These are phyloP conservation scores for Pterocles orientalis DNA, from an alignment of 2,113 vertebrate species.

Conservation along the genomic window DNA sequence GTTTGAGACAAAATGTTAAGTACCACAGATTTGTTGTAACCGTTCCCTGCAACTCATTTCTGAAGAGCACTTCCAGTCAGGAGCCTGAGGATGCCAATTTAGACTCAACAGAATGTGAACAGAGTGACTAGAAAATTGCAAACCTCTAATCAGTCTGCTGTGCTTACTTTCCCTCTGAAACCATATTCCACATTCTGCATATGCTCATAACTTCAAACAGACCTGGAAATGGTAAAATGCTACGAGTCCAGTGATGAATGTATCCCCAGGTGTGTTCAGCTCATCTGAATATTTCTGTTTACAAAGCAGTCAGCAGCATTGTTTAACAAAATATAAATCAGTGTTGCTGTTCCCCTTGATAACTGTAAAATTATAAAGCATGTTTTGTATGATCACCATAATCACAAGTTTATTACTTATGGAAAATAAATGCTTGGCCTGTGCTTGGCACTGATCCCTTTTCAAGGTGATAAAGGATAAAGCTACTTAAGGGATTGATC, in stretches of 20 bases:
- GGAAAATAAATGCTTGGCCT: slow-evolving; percentile 28
- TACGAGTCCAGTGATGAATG: not conserved
- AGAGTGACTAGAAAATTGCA: slow-evolving; percentile 28
- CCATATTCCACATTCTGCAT: slow-evolving; percentile 20
- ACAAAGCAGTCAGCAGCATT: slow-evolving; percentile 25
- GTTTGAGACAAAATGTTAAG: not conserved
- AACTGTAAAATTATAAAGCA: slow-evolving; percentile 37
- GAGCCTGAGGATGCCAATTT: slow-evolving; percentile 24
- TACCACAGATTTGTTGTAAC: not conserved
- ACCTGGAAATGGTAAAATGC: not conserved
- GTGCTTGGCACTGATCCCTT: not conserved
- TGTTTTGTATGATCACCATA: not conserved
- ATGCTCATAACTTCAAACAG: slow-evolving; percentile 25
- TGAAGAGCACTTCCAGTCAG: not conserved
- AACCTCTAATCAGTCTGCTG: slow-evolving; percentile 36
- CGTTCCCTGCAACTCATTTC: not conserved
- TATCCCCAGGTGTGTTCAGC: not conserved
- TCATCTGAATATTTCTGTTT: slow-evolving; percentile 45
- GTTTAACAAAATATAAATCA: slow-evolving; percentile 13
- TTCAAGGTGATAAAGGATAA: slow-evolving; percentile 53
- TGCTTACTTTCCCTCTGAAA: slow-evolving; percentile 37
- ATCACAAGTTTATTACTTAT: slow-evolving; percentile 39
- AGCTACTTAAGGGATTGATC: slow-evolving; percentile 47
- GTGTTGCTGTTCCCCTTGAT: not conserved
- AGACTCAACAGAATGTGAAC: slow-evolving; percentile 19